Conservation (phyloP, 1,140 invertebrate species). For the Drosophila truncata region DNA sequence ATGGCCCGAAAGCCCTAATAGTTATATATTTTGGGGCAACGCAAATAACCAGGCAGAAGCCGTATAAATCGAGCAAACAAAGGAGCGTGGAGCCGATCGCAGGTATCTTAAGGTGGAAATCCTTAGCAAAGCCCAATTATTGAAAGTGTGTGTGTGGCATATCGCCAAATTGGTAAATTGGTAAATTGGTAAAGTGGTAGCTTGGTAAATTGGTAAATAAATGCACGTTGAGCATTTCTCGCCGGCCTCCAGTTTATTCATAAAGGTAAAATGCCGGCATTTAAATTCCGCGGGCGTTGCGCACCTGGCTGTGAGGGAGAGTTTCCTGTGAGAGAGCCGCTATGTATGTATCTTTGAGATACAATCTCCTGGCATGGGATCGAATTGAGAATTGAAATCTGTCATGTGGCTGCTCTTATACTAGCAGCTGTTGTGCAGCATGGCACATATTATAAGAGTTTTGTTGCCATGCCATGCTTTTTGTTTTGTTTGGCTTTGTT, state of each 20-base stretch:
- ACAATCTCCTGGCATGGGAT: conserved; percentile 16
- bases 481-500: conserved; percentile 35
- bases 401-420: conserved; percentile 54
- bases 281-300: conserved; percentile 59
- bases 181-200: conserved; percentile 2
- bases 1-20: conserved; percentile 29
- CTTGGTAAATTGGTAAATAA: conserved; percentile 58
- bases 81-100: conserved; percentile 27
- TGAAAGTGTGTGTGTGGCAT: conserved; percentile 14
- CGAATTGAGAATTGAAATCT: neutral
- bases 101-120: conserved; percentile 37
- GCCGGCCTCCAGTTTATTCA: conserved; percentile 73
- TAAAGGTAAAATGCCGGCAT: conserved; percentile 74
- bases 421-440: conserved; percentile 57
- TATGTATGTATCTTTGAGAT: neutral
- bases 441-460: conserved; percentile 50
- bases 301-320: neutral
- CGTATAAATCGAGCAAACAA: conserved; percentile 32
- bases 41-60: conserved; percentile 24
- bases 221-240: conserved; percentile 41
- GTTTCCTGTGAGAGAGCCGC: neutral
- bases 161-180: conserved; percentile 48
- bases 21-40: conserved; percentile 32
- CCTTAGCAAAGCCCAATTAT: conserved; percentile 26
- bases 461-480: conserved; percentile 52